These are phyloP conservation scores for Acrocephalus arundinaceus DNA, from an alignment of 2,113 vertebrate species.

Conservation along the genomic window DNA sequence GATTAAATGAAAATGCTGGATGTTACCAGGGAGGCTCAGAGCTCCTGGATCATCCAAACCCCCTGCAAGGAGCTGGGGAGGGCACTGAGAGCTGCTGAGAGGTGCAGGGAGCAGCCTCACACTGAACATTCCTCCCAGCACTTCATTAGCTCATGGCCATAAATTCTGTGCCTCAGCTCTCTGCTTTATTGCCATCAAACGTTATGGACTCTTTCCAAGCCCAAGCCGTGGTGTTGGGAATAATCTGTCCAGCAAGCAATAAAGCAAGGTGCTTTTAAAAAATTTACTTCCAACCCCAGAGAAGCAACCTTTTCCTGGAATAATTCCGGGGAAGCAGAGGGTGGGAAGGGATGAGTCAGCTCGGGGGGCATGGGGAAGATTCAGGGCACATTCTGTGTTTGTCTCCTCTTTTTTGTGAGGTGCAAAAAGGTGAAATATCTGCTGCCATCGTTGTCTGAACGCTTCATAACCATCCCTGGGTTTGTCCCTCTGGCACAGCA, in stretches of 20 bases:
- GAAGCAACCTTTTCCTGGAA: background rate
- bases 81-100: background rate
- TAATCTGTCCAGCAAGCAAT: conserved; percentile 34
- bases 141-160: conserved; percentile 54
- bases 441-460: background rate
- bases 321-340: background rate
- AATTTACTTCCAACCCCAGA: background rate
- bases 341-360: background rate
- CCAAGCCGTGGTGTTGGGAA: background rate
- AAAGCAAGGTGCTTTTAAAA: conserved; percentile 38
- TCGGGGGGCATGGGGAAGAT: rapidly evolving
- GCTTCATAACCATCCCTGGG: background rate
- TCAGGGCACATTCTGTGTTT: background rate
- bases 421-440: background rate
- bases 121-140: background rate
- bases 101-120: background rate
- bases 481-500: background rate
- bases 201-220: conserved; percentile 42
- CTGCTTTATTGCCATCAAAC: conserved; percentile 29
- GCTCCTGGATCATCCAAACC: background rate
- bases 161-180: conserved; percentile 25
- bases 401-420: background rate
- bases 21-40: background rate
- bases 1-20: background rate
- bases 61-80: background rate